Evolutionary conservation across 2,888 invertebrate species (phyloP), one percentile per base, ranked within the genome.

Genomic region (Drosophila glabriapex): DNA sequence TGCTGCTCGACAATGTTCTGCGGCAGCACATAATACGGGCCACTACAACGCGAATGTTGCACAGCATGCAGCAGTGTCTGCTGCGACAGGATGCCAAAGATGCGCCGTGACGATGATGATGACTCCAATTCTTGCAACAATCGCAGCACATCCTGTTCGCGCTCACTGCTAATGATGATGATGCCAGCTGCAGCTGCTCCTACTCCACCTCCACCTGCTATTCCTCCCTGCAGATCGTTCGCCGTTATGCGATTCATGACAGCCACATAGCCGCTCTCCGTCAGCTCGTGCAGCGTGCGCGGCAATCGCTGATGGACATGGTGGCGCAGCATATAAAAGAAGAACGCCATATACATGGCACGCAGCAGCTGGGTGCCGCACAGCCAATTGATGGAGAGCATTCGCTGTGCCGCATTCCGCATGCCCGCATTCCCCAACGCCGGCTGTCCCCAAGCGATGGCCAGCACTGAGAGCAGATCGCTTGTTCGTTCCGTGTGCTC

Each of bases 301-400:
- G 46, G 46, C 7, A 25, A 46, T 7, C 16, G 16, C 4, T 25
- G 22, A 46, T 25, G 46, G 22, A 46, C 7, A 46, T 46, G 46
- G 22, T 25, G 14, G 46, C 46, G 46, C 16, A 46, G 46, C 46
- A 25, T 46, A 46, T 46, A 4, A 46, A 46, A 25, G 4, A 46
- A 16, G 16, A 46, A 7, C 22, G 46, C 22, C 46, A 22, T 46
- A 46, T 46, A 46, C 46, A 25, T 46, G 14, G 46, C 14, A 46
- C 46, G 22, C 46, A 46, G 22, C 22, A 46, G 46, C 16, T 16
- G 7, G 4, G 7, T 25, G 46, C 46, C 22, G 16, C 16, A 25
- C 22, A 46, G 46, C 46, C 46, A 25, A 46, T 46, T 46, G 46
- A 25, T 25, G 46, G 46, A 46, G 46, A 46, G 46, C 14, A 46